Base-by-base conservation (phyloP, 2,888 invertebrate genomes). In the Drosophila nigritarsus region DNA sequence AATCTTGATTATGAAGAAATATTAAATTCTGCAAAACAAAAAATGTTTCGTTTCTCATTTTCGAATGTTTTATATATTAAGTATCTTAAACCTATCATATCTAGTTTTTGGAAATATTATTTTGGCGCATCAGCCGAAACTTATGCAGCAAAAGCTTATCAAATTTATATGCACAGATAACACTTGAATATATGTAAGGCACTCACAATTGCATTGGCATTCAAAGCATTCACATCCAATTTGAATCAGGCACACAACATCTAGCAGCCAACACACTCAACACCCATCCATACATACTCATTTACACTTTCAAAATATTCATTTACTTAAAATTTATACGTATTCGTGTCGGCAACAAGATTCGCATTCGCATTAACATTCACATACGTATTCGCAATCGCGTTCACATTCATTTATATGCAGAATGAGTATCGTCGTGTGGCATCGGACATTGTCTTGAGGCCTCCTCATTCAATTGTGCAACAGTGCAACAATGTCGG, bases 381-480 rank as follows among this genome's bases (percentile, higher is more conserved):
- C 40, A 34, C 34, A 45, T 56, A 15, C 45, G 2, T 13, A 29
- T 34, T 18, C 53, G 2, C 6, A 42, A 30, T 65, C 40, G 34
- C 27, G 29, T 51, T 40, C 49, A 53, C 38, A 65, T 40, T 73
- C 78, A 78, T 78, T 78, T 74, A 70, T 78, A 70, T 78, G 69
- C 78, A 70, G 53, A 38, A 45, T 32, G 66, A 49, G 48, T 42
- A 59, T 45, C 49, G 50, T 60, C 51, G 42, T 60, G 74, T 30
- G 61, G 61, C 55, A 58, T 51, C 64, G 79, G 79, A 71, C 75
- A 71, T 78, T 75, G 79, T 71, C 79, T 78, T 79, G 55, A 67
- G 70, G 58, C 65, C 64, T 59, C 65, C 61, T 59, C 73, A 53
- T 65, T 60, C 67, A 65, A 79, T 78, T 75, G 65, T 79, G 78